Conservation (phyloP, 2,797 vertebrate species). For the Falco peregrinus region DNA sequence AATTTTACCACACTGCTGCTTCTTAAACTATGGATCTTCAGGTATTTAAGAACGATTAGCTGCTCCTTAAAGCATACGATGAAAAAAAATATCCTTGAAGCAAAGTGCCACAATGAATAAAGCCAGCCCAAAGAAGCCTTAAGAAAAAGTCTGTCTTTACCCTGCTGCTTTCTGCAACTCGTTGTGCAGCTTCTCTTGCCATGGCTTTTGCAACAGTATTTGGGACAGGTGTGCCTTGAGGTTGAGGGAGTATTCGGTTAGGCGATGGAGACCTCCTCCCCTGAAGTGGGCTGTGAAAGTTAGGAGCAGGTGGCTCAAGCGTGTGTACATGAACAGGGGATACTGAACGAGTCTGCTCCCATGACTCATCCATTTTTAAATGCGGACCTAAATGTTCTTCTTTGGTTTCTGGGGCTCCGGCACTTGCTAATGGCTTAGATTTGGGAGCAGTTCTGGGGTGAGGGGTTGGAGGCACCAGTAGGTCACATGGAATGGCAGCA, state of each 20-base stretch:
- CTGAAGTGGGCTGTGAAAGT: constrained; percentile 70
- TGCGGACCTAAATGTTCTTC: constrained; percentile 84
- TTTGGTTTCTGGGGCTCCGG: constrained; percentile 95
- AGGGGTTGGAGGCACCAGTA: constrained; percentile 87
- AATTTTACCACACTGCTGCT: not conserved
- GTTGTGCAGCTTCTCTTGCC: constrained; percentile 94
- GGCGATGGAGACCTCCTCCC: constrained; percentile 89
- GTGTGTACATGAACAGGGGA: constrained; percentile 80
- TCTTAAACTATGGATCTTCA: not conserved
- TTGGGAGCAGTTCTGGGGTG: constrained; percentile 82
- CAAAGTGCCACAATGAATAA: not conserved
- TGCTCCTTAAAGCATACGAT: not conserved
- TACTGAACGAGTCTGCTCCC: constrained; percentile 84
- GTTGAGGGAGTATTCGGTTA: constrained; percentile 95
- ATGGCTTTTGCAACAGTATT: constrained; percentile 95
- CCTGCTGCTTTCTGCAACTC: constrained; percentile 88
- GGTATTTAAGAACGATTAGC: not conserved
- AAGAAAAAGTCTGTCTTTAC: constrained; percentile 68
- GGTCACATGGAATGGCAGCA: constrained; percentile 85
- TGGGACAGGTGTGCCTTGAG: constrained; percentile 91
- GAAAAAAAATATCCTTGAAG: not conserved
- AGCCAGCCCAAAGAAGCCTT: not conserved
- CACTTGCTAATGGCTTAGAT: constrained; percentile 90
- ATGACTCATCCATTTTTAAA: constrained; percentile 80
- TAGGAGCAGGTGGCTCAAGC: constrained; percentile 83